Evolutionary conservation across 1,140 invertebrate species (phyloP).

Genomic region (Diorhabda carinulata): DNA sequence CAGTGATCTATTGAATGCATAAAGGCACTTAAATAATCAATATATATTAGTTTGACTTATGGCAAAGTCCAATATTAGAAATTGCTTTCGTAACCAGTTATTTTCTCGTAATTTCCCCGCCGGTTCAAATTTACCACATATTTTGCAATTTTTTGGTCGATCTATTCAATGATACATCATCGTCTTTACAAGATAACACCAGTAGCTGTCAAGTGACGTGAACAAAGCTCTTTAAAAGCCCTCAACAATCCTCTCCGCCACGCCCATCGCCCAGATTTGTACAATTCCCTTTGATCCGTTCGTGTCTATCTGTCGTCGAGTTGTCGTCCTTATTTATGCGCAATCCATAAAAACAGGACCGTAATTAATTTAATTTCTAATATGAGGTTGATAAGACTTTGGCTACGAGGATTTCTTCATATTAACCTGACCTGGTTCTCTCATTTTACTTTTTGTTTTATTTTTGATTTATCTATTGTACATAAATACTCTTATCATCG

Average conservation of each 20-base stretch:
- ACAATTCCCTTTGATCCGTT: slow-evolving; percentile 33
- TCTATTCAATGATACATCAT: slow-evolving; percentile 20
- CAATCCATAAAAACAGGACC: slow-evolving; percentile 15
- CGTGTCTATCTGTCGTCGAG: slow-evolving; percentile 23
- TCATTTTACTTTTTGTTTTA: too few relatives aligned
- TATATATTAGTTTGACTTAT: too few relatives aligned
- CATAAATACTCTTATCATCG: too few relatives aligned
- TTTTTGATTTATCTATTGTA: too few relatives aligned
- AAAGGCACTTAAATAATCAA: too few relatives aligned
- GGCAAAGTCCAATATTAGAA: too few relatives aligned
- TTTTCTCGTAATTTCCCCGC: neutral
- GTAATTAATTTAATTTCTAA: neutral
- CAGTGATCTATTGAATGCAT: too few relatives aligned
- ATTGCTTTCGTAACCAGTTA: too few relatives aligned
- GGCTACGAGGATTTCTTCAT: too few relatives aligned
- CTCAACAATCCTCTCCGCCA: slow-evolving; percentile 31
- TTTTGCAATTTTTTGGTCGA: slow-evolving; percentile 28
- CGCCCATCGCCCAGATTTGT: slow-evolving; percentile 36
- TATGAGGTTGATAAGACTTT: too few relatives aligned
- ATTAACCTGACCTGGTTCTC: too few relatives aligned
- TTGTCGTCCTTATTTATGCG: slow-evolving; percentile 21
- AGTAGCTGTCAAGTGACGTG: slow-evolving; percentile 36
- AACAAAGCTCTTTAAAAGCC: slow-evolving; percentile 32
- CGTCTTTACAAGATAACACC: slow-evolving; percentile 21
- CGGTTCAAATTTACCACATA: slow-evolving; percentile 21